These are phyloP conservation scores for Notocelia uddmanniana DNA, from an alignment of 2,888 invertebrate species.

Conservation along the genomic window DNA sequence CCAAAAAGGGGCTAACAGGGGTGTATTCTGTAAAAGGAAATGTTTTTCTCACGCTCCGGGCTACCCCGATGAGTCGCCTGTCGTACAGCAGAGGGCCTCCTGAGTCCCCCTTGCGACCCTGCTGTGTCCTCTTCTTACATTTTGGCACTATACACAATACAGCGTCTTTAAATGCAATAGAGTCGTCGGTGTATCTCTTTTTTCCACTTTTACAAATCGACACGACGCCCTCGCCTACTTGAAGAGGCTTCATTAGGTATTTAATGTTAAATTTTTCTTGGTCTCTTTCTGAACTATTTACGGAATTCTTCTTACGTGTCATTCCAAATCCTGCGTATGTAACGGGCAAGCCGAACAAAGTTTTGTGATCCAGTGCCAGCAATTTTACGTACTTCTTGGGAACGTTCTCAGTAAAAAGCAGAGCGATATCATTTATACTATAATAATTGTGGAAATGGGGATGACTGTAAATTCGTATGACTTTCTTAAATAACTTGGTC, in stretches of 20 bases:
- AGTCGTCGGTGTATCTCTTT: no score
- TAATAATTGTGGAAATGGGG: no score
- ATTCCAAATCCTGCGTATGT: slow-evolving; percentile 15
- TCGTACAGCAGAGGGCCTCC: slow-evolving; percentile 16
- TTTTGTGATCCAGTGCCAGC: not conserved
- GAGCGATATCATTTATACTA: not conserved
- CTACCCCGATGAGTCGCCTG: not conserved
- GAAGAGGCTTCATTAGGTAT: not conserved
- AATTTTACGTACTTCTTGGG: not conserved
- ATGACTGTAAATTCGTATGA: no score
- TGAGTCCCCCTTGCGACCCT: slow-evolving; percentile 3
- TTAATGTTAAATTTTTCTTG: no score
- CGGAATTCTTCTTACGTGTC: not conserved
- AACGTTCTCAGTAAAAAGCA: not conserved
- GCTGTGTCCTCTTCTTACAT: not conserved
- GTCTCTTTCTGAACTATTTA: not conserved
- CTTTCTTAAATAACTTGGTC: not conserved
- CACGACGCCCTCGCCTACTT: not conserved
- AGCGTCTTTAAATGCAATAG: not conserved
- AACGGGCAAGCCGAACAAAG: not conserved
- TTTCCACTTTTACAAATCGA: not conserved
- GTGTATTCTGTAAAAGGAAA: not conserved
- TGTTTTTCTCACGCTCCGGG: no score
- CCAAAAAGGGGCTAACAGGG: slow-evolving; percentile 1
- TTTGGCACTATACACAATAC: slow-evolving; percentile 5